Conservation (phyloP, 1,140 invertebrate species). For the Agrilus planipennis region DNA sequence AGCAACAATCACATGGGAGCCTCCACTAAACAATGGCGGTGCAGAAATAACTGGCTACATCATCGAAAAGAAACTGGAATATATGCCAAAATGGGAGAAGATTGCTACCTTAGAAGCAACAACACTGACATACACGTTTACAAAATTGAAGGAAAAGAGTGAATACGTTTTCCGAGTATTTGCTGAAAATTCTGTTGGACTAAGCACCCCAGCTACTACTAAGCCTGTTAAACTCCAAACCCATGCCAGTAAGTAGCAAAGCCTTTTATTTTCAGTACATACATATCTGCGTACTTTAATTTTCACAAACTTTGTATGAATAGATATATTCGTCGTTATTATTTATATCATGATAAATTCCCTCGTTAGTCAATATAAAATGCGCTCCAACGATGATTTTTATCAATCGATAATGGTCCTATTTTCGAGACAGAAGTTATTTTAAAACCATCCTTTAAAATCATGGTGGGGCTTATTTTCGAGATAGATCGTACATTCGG, state of each 20-base stretch:
- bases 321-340: too few relatives aligned
- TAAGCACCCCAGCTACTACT: constrained; percentile 66
- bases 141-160: constrained; percentile 79
- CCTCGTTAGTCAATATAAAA: too few relatives aligned
- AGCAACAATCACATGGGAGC: constrained; percentile 75
- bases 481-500: too few relatives aligned
- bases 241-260: constrained; percentile 91
- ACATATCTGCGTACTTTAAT: too few relatives aligned
- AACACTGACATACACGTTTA: constrained; percentile 61
- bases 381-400: too few relatives aligned
- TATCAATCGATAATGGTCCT: too few relatives aligned
- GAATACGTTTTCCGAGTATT: constrained; percentile 84
- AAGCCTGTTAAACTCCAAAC: constrained; percentile 78
- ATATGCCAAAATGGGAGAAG: constrained; percentile 76
- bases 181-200: constrained; percentile 81
- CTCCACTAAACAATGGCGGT: constrained; percentile 73
- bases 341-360: too few relatives aligned
- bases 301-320: too few relatives aligned
- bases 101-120: constrained; percentile 72
- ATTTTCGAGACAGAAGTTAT: too few relatives aligned
- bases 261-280: too few relatives aligned
- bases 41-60: constrained; percentile 83
- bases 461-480: too few relatives aligned
- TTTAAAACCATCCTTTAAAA: too few relatives aligned
- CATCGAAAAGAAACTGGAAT: constrained; percentile 75